Evolutionary conservation across 2,113 vertebrate genomes (phyloP).

Genomic region (Campylomormyrus numenius): DNA sequence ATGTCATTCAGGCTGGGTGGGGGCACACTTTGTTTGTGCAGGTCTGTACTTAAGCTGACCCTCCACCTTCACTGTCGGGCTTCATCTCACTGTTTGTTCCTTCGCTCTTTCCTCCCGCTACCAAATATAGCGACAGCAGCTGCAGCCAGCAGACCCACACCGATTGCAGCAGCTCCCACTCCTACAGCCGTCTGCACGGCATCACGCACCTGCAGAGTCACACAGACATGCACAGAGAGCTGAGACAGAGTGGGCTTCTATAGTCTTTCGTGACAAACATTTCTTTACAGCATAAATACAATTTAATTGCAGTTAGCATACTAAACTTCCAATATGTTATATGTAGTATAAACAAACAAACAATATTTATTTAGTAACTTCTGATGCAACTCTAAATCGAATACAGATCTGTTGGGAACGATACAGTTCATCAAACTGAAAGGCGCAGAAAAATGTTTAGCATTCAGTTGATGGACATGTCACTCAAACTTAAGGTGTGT

Average conservation of each 20-base stretch:
- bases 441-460: neutral
- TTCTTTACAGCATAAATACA: neutral
- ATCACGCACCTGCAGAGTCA: constrained; percentile 41
- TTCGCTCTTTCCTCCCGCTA: constrained; percentile 38
- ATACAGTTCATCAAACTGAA: neutral
- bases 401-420: neutral
- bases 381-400: neutral
- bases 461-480: neutral
- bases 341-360: neutral
- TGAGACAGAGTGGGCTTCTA: neutral
- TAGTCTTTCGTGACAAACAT: neutral
- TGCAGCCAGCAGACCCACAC: constrained; percentile 28
- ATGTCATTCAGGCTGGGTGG: neutral
- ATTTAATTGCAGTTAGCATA: neutral
- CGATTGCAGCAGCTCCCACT: constrained; percentile 9
- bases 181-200: too few species aligned
- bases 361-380: neutral
- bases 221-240: neutral
- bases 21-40: neutral
- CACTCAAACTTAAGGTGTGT: neutral
- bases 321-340: neutral
- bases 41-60: neutral
- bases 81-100: neutral
- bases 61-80: neutral
- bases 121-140: constrained; percentile 28